A percentile compares a stretch with the other conserved stretches of the same genome.
Conservation (phyloP, 2,888 invertebrate genomes). For the Melanargia galathea region DNA sequence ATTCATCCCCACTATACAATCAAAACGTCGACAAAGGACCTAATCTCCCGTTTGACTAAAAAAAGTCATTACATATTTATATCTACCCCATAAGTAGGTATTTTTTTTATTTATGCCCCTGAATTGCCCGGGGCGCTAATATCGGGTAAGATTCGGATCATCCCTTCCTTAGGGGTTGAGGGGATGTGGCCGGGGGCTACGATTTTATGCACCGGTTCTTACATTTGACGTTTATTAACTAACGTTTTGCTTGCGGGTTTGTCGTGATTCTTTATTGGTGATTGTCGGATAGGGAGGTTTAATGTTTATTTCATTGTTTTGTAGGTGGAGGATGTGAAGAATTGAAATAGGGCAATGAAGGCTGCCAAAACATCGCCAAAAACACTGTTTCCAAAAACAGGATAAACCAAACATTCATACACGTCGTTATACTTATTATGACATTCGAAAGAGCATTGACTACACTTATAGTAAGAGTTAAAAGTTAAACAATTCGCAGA, state of each 20-base stretch:
- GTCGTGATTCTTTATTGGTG: constrained; percentile 49
- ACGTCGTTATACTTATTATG: too few relatives aligned
- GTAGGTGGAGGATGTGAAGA: background rate
- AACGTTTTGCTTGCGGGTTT: constrained; percentile 54
- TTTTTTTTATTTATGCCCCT: constrained; percentile 73
- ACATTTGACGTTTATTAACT: constrained; percentile 68
- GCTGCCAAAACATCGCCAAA: too few relatives aligned
- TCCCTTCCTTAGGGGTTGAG: constrained; percentile 57
- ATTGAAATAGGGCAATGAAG: background rate
- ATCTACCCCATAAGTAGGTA: constrained; percentile 65
- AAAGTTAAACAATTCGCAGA: too few relatives aligned
- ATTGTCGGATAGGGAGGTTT: constrained; percentile 27
- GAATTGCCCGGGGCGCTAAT: constrained; percentile 76
- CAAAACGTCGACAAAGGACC: constrained; percentile 28
- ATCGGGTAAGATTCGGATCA: constrained; percentile 74
- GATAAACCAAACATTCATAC: too few relatives aligned
- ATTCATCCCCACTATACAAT: constrained; percentile 27
- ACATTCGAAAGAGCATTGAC: too few relatives aligned
- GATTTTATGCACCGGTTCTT: constrained; percentile 63
- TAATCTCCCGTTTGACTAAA: constrained; percentile 25
- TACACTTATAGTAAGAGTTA: too few relatives aligned
- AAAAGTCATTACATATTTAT: constrained; percentile 64
- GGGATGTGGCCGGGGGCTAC: constrained; percentile 40
- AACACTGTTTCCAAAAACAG: too few relatives aligned
- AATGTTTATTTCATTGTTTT: constrained; percentile 27